These are phyloP conservation scores for Dufourea novaeangliae DNA, from an alignment of 1,140 invertebrate species.

Conservation along the genomic window DNA sequence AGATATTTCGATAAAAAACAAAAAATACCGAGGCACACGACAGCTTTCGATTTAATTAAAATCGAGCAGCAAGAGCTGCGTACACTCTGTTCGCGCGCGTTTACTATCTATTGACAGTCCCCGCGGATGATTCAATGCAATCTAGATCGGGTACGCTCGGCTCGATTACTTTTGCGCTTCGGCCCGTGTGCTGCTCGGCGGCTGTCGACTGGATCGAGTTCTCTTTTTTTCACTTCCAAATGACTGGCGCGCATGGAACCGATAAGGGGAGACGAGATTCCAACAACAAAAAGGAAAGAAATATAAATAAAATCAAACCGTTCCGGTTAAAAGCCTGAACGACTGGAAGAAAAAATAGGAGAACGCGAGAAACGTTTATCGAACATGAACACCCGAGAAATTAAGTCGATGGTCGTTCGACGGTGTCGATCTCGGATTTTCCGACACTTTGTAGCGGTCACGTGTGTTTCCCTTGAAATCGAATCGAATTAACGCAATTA, in stretches of 20 bases:
- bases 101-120: conserved; percentile 55
- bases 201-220: conserved; percentile 16
- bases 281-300: no score
- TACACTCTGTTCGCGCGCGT: conserved; percentile 24
- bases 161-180: conserved; percentile 53
- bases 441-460: no score
- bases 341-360: neutral
- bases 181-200: conserved; percentile 21
- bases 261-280: conserved; percentile 50
- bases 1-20: neutral
- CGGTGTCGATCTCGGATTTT: conserved; percentile 6
- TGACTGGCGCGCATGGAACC: conserved; percentile 37
- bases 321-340: neutral
- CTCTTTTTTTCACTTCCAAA: conserved; percentile 24
- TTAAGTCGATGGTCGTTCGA: conserved; percentile 27
- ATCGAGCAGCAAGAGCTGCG: neutral
- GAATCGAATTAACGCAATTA: conserved; percentile 27
- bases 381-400: conserved; percentile 26
- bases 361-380: neutral
- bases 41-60: neutral
- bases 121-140: conserved; percentile 55
- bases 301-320: conserved; percentile 28
- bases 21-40: neutral
- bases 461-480: neutral
- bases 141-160: conserved; percentile 43